phyloP scores from a whole-genome alignment of 2,888 invertebrate species.

The Lysandra bellargus region DNA sequence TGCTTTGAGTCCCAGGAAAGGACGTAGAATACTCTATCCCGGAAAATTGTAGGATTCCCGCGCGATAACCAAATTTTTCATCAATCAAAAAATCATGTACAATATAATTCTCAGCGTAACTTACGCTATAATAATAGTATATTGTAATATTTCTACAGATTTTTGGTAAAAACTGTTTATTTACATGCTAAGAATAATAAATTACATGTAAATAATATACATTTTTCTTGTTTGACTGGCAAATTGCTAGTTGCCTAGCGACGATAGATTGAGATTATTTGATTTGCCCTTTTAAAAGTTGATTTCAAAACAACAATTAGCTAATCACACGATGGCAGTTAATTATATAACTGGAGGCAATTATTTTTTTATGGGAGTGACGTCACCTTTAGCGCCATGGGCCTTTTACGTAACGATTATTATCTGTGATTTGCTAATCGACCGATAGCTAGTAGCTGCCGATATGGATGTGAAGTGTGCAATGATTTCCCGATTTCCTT shows the following conservation, averaged over 20 bases:
- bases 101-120: too few relatives aligned
- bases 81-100: too few relatives aligned
- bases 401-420: background rate
- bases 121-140: too few relatives aligned
- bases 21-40: too few relatives aligned
- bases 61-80: too few relatives aligned
- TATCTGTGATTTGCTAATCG: background rate
- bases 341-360: background rate
- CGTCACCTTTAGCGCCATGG: conserved; percentile 7
- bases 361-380: background rate
- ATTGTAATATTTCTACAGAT: too few relatives aligned
- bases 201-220: too few relatives aligned
- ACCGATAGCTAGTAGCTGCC: background rate
- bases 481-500: background rate
- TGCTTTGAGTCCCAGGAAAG: too few relatives aligned
- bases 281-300: background rate
- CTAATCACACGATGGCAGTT: background rate
- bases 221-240: background rate
- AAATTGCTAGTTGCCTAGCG: background rate
- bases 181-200: too few relatives aligned
- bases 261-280: background rate
- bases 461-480: background rate
- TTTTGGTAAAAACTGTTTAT: too few relatives aligned
- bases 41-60: too few relatives aligned
- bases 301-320: conserved; percentile 1